These are phyloP conservation scores for Elephantulus edwardii DNA, from an alignment of 2,113 vertebrate genomes.

Conservation along the genomic window DNA sequence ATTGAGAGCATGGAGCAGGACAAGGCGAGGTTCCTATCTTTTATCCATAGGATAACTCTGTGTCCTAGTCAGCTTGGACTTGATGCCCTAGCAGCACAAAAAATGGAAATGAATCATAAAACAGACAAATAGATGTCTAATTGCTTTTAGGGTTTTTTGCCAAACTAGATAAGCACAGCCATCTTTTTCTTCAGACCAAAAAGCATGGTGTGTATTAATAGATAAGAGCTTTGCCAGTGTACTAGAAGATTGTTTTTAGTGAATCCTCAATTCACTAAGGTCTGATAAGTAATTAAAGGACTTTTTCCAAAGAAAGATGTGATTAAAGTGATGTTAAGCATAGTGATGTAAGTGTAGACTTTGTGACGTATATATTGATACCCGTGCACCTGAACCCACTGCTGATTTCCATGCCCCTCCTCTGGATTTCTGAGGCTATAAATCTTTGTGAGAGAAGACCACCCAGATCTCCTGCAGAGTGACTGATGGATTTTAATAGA, in stretches of 20 bases:
- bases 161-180: background rate
- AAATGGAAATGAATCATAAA: slow-evolving; percentile 4
- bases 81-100: too few relatives aligned
- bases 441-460: too few relatives aligned
- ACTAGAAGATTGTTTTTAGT: slow-evolving; percentile 27
- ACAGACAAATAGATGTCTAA: slow-evolving; percentile 15
- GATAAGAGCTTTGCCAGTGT: background rate
- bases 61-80: too few relatives aligned
- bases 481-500: too few relatives aligned
- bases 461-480: too few relatives aligned
- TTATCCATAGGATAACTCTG: too few relatives aligned
- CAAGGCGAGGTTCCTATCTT: too few relatives aligned
- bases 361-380: too few relatives aligned
- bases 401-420: too few relatives aligned
- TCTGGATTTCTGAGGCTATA: too few relatives aligned
- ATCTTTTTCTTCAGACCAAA: slow-evolving; percentile 38
- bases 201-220: background rate
- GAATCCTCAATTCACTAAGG: slow-evolving; percentile 45
- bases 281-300: slow-evolving; percentile 6
- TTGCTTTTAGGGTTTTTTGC: slow-evolving; percentile 51
- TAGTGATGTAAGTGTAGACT: background rate
- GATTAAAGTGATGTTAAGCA: background rate
- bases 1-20: too few relatives aligned
- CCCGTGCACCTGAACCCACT: too few relatives aligned
- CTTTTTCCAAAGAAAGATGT: slow-evolving; percentile 6